These are phyloP conservation scores for Odontocolon sp. DNA, from an alignment of 2,888 invertebrate species.

Conservation along the genomic window DNA sequence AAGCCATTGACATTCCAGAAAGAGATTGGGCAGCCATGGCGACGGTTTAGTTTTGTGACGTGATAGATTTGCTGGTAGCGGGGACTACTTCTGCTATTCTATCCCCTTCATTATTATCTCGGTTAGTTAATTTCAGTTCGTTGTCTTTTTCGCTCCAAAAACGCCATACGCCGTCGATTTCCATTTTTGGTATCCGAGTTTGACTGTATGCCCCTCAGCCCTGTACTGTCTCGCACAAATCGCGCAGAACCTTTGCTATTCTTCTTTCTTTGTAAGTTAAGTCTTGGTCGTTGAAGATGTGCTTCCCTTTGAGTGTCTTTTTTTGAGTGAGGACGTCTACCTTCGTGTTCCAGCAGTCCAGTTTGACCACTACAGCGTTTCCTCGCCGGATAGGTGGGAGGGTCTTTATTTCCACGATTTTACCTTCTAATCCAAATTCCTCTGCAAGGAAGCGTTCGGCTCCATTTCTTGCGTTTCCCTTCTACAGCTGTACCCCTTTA, in stretches of 20 bases:
- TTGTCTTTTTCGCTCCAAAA: background rate
- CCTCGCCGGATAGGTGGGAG: background rate
- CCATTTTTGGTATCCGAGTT: background rate
- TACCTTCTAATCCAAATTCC: constrained; percentile 3
- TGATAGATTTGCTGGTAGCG: no score
- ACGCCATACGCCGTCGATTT: background rate
- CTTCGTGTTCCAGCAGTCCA: constrained; percentile 27
- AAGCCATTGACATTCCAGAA: constrained; percentile 18
- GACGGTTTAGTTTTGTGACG: background rate
- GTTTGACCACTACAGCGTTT: constrained; percentile 4
- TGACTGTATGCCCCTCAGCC: background rate
- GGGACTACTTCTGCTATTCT: no score
- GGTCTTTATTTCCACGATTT: background rate
- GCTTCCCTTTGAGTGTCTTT: constrained; percentile 20
- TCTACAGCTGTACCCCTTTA: background rate
- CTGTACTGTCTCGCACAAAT: background rate
- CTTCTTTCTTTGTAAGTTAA: background rate
- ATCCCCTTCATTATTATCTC: no score
- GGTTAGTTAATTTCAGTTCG: background rate
- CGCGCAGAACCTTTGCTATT: background rate
- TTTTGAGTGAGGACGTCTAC: constrained; percentile 2
- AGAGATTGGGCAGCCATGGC: background rate
- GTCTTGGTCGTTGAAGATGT: constrained; percentile 21
- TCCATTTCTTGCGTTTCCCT: background rate
- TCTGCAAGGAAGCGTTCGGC: constrained; percentile 3